Percentiles rank a stretch among this genome's conserved stretches.
phyloP scores from a whole-genome alignment of 1,140 invertebrate species.

The Drosophila ironensis region DNA sequence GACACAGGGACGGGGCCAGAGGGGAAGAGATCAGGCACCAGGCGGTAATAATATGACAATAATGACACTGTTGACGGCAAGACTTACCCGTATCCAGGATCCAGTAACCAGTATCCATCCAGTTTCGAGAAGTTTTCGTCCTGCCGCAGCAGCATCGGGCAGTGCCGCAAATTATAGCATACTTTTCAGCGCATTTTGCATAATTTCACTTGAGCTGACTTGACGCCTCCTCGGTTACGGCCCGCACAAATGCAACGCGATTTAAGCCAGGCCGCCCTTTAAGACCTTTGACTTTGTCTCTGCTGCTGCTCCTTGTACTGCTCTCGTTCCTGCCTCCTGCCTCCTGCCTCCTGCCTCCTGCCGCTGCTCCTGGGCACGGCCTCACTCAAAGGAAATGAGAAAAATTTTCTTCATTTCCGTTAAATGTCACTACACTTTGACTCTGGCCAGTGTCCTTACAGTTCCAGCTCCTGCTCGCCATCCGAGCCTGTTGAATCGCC shows the following conservation, averaged over 20 bases:
- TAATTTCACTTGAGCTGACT: conserved; percentile 15
- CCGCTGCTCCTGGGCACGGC: conserved; percentile 13
- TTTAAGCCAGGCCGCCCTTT: conserved; percentile 25
- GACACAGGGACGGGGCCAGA: background rate
- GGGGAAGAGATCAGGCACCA: conserved; percentile 7
- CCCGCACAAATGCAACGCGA: conserved; percentile 16
- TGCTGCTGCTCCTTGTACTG: background rate
- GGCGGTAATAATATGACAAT: conserved; percentile 69
- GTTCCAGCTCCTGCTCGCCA: background rate
- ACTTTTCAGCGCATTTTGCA: conserved; percentile 40
- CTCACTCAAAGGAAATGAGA: conserved; percentile 69
- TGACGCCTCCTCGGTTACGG: background rate
- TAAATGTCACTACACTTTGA: conserved; percentile 63
- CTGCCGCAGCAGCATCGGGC: too few species aligned
- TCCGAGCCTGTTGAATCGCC: conserved; percentile 34
- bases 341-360: background rate
- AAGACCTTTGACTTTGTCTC: background rate
- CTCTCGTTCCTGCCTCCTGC: background rate
- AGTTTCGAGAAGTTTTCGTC: too few species aligned
- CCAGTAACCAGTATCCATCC: background rate
- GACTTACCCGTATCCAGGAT: background rate
- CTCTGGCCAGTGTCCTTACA: conserved; percentile 11
- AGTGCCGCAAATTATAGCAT: conserved; percentile 21
- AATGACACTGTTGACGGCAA: conserved; percentile 61
- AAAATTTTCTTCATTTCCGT: conserved; percentile 75